Evolutionary conservation across 2,888 invertebrate genomes (phyloP).

Genomic region (Hirtodrosophila histrioides): DNA sequence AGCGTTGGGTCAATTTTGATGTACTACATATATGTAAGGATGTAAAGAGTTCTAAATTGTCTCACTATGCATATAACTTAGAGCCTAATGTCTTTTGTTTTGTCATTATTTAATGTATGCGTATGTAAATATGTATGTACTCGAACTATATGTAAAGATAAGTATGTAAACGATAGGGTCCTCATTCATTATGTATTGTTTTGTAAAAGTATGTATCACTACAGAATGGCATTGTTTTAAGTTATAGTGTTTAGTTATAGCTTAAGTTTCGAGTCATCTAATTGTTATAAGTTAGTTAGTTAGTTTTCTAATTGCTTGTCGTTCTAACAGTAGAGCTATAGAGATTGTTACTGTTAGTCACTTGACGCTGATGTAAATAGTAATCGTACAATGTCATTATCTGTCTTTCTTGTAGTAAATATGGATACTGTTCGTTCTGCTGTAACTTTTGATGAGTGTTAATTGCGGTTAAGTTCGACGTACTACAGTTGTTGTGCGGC

Average conservation of each 20-base stretch:
- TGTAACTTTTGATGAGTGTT: constrained; percentile 21
- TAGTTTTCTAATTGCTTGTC: constrained; percentile 55
- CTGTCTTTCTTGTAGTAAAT: constrained; percentile 73
- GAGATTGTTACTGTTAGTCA: constrained; percentile 33
- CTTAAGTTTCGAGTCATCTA: constrained; percentile 38
- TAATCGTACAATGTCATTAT: constrained; percentile 81
- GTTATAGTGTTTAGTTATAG: constrained; percentile 48
- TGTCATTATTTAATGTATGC: constrained; percentile 12
- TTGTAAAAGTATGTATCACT: constrained; percentile 74
- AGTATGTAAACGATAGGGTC: constrained; percentile 31
- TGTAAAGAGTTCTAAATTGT: constrained; percentile 35
- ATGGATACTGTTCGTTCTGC: constrained; percentile 60
- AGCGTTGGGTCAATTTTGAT: constrained; percentile 40
- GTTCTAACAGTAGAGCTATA: constrained; percentile 48
- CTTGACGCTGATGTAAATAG: constrained; percentile 75
- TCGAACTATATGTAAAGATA: constrained; percentile 25
- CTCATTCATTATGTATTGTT: constrained; percentile 17
- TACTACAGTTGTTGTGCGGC: constrained; percentile 6
- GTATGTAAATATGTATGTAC: constrained; percentile 23
- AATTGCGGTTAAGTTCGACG: background rate
- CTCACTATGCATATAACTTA: constrained; percentile 38
- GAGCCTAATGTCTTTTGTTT: constrained; percentile 46
- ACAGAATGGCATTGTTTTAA: constrained; percentile 84
- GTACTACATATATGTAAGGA: constrained; percentile 2
- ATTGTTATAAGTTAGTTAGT: constrained; percentile 28